A percentile compares a stretch with the other conserved stretches of the same genome.
Conservation (phyloP, 2,797 vertebrate species). For the Pantherophis alleghaniensis region DNA sequence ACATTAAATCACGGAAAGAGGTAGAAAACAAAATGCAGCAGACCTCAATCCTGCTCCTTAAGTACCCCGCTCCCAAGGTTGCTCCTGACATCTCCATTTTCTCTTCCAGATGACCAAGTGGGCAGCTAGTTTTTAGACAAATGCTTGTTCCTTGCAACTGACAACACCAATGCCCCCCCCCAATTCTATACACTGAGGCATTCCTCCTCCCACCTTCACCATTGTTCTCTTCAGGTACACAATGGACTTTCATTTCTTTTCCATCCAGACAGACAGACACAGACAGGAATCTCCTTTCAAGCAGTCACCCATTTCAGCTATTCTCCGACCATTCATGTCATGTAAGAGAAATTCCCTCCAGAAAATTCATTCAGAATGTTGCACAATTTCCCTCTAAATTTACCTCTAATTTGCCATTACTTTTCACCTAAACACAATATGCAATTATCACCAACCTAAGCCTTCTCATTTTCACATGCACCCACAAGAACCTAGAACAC, state of each 20-base stretch:
- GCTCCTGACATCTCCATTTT: not conserved
- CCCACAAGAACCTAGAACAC: not conserved
- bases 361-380: not conserved
- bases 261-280: not conserved
- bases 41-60: not conserved
- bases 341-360: not conserved
- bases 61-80: not conserved
- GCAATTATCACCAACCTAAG: not conserved
- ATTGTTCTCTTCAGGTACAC: not conserved
- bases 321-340: not conserved
- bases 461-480: not conserved
- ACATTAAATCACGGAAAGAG: not conserved
- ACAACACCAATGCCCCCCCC: not conserved
- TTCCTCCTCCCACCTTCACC: not conserved
- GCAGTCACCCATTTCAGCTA: not conserved
- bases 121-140: not conserved
- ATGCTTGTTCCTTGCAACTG: not conserved
- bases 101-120: not conserved
- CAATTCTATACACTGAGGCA: not conserved
- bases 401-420: not conserved
- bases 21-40: not conserved
- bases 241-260: not conserved
- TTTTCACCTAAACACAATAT: not conserved
- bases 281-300: not conserved
- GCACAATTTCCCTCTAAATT: not conserved